Evolutionary conservation across 2,888 invertebrate species (phyloP).

Genomic region (Eretmocerus hayati): DNA sequence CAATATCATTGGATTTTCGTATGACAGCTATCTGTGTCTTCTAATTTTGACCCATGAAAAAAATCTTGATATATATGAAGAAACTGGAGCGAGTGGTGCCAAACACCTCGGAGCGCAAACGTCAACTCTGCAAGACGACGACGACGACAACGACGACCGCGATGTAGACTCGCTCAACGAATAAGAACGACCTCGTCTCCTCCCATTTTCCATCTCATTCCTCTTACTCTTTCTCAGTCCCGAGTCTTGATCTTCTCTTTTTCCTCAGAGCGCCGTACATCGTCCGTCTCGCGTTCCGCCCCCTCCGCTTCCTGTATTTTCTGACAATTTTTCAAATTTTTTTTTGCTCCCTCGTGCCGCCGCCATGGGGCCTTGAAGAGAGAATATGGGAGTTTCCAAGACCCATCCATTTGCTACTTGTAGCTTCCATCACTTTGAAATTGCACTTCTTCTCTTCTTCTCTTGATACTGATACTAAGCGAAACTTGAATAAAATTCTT

Average conservation of each 20-base stretch:
- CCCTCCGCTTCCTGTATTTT: neutral
- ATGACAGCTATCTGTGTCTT: too few species aligned
- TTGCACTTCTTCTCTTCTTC: too few species aligned
- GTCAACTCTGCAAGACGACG: conserved; percentile 6
- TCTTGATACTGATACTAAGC: too few species aligned
- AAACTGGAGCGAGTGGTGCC: conserved; percentile 12
- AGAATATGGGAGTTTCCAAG: too few species aligned
- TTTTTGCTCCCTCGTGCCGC: neutral
- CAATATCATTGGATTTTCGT: too few species aligned
- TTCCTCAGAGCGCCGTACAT: conserved; percentile 1
- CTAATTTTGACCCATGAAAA: too few species aligned
- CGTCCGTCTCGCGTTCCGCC: conserved; percentile 1
- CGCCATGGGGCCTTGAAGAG: neutral
- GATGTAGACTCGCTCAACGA: too few species aligned
- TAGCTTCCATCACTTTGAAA: too few species aligned
- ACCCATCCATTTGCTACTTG: too few species aligned
- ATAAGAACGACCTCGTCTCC: conserved; percentile 18
- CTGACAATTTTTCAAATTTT: neutral
- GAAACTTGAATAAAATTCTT: too few species aligned
- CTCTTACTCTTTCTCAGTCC: neutral
- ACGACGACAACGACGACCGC: conserved; percentile 7
- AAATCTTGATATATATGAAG: too few species aligned
- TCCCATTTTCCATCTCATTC: too few species aligned
- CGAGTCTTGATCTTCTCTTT: neutral
- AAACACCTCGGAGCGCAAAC: conserved; percentile 21